Percentiles rank a stretch among this genome's conserved stretches.
phyloP scores from a whole-genome alignment of 92 coral and sea anemone genomes.

The Virgularia gustaviana region DNA sequence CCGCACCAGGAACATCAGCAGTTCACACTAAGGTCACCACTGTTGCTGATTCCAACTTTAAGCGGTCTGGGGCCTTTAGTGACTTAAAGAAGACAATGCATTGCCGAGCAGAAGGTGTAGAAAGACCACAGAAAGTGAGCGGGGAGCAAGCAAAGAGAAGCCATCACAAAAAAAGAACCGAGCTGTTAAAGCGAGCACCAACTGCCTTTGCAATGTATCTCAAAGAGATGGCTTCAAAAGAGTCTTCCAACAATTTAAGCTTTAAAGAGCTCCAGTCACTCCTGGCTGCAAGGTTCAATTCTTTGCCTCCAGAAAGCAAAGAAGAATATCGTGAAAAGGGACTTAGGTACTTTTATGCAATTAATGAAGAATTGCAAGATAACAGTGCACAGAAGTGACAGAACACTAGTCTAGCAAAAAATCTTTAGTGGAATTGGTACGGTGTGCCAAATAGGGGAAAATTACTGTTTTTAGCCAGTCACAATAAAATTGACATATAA shows the following conservation, averaged over 20 bases:
- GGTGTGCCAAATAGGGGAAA: no score
- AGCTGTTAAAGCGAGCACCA: constrained; percentile 2
- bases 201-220: constrained; percentile 26
- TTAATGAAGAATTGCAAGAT: no score
- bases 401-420: no score
- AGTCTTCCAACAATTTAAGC: no score
- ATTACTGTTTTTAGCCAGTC: no score
- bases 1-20: constrained; percentile 14
- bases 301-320: not conserved
- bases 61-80: constrained; percentile 13
- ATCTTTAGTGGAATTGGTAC: no score
- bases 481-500: no score
- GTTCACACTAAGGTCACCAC: constrained; percentile 6
- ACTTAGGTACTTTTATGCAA: not conserved
- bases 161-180: constrained; percentile 14
- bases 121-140: not conserved
- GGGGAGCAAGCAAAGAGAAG: not conserved
- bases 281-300: not conserved
- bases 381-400: no score
- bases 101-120: constrained; percentile 5
- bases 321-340: not conserved
- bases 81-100: constrained; percentile 15
- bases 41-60: constrained; percentile 17
- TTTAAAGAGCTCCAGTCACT: not conserved
- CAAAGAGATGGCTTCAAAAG: no score